Evolutionary conservation across 2,888 invertebrate species (phyloP).

Genomic region (Ypsolopha sequella): DNA sequence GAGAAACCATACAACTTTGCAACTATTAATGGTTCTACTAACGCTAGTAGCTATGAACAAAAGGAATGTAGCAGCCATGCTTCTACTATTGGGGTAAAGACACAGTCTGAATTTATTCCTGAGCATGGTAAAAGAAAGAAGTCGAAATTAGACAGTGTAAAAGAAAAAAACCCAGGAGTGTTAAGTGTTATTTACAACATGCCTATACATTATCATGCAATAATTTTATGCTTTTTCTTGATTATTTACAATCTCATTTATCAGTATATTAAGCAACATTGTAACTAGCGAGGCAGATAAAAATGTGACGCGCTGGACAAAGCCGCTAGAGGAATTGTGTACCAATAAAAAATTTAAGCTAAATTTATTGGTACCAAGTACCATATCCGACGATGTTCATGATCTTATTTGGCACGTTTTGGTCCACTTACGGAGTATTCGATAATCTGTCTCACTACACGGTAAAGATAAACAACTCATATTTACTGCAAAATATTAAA

Average conservation of each 20-base stretch:
- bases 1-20: slow-evolving; percentile 8
- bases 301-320: too few species aligned
- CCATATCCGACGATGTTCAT: too few species aligned
- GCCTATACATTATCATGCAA: slow-evolving; percentile 66
- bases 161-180: slow-evolving; percentile 36
- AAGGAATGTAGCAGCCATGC: slow-evolving; percentile 8
- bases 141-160: slow-evolving; percentile 42
- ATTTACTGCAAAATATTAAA: slow-evolving; percentile 10
- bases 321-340: too few species aligned
- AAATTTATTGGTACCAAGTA: too few species aligned
- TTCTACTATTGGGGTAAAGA: not conserved
- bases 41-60: slow-evolving; percentile 12
- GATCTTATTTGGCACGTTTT: too few species aligned
- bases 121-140: slow-evolving; percentile 6
- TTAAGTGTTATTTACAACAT: slow-evolving; percentile 51
- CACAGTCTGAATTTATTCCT: not conserved
- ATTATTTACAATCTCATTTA: slow-evolving; percentile 65
- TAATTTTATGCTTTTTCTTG: slow-evolving; percentile 60
- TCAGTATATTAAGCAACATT: slow-evolving; percentile 62
- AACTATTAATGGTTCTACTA: slow-evolving; percentile 5
- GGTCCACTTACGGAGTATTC: too few species aligned
- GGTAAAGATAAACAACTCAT: slow-evolving; percentile 26
- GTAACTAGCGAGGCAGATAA: slow-evolving; percentile 10
- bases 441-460: slow-evolving; percentile 11
- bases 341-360: too few species aligned